Base-by-base conservation (phyloP, 2,113 vertebrate species). In the Strix uralensis region DNA sequence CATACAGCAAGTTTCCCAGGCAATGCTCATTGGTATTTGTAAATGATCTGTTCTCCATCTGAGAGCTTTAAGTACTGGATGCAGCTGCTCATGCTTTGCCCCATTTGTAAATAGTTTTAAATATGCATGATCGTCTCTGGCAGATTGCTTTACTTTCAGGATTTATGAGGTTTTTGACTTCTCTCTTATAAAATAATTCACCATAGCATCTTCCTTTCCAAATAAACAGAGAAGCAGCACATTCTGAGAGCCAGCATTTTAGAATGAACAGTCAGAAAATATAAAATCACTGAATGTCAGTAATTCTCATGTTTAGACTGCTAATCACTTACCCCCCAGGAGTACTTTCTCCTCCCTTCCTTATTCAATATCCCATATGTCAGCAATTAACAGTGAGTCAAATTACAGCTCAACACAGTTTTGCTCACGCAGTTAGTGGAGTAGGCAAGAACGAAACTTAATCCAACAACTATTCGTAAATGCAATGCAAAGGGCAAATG, bases 81-180 rank as follows among this genome's bases (percentile, higher is more conserved):
- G 92, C 93, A 96, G 71, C 69, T 97, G 77, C 94, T 97, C 52
- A 4, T 25, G 52, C 85, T 88, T 95, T 47, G 81, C 78, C 61
- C 86, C 51, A 96, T 86, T 83, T 96, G 90, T 97, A 95, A 97
- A 93, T 95, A 92, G 66, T 92, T 96, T 96, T 95, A 89, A 96
- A 96, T 96, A 86, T 86, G 87, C 73, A 93, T 95, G 69, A 96
- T 90, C 74, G 85, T 94, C 38, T 88, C 16, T 86, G 77, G 77
- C 14, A 93, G 44, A 92, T 74, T 91, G 82, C 79, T 94, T 91
- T 91, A 63, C 83, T 88, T 86, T 57, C 36, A 94, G 47, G 44
- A 96, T 94, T 93, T 84, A 57, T 51, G n/a, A 47, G 8, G 5
- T 90, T 92, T 88, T 73, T 86, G 2, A 87, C 62, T 96, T 92